These are phyloP conservation scores for Sinocyclocheilus anshuiensis DNA, from an alignment of 2,113 vertebrate species.

Conservation along the genomic window DNA sequence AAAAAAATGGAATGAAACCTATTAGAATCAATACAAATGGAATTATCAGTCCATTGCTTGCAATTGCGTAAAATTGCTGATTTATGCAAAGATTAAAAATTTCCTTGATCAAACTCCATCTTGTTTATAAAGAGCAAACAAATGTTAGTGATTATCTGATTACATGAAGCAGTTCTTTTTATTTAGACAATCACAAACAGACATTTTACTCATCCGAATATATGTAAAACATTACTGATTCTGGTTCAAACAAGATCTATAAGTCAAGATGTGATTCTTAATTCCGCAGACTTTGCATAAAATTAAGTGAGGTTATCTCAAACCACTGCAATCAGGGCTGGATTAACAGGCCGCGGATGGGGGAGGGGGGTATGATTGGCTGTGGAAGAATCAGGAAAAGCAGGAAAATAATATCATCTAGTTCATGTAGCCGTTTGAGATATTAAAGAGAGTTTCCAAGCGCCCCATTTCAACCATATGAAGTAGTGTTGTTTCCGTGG, in stretches of 20 bases:
- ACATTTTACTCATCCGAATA: background rate
- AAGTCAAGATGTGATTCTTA: background rate
- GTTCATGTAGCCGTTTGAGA: background rate
- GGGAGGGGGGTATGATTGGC: too few species aligned
- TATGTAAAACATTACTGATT: background rate
- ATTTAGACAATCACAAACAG: background rate
- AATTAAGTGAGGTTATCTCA: conserved; percentile 18
- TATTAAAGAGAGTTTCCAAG: too few species aligned
- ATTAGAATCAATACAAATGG: background rate
- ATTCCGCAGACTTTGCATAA: background rate
- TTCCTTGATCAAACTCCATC: too few species aligned
- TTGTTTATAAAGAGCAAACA: too few species aligned
- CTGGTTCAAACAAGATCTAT: background rate
- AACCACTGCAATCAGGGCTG: background rate
- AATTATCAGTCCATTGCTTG: background rate
- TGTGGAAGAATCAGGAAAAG: too few species aligned
- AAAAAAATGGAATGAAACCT: background rate
- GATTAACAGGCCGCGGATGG: too few species aligned
- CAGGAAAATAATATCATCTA: too few species aligned
- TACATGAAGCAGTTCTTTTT: background rate
- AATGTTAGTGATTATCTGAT: background rate
- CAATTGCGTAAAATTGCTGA: background rate
- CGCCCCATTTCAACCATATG: background rate
- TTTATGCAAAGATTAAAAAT: background rate
- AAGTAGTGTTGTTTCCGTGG: background rate